These are phyloP conservation scores for Corythornis vintsioides DNA, from an alignment of 2,113 vertebrate species.

Conservation along the genomic window DNA sequence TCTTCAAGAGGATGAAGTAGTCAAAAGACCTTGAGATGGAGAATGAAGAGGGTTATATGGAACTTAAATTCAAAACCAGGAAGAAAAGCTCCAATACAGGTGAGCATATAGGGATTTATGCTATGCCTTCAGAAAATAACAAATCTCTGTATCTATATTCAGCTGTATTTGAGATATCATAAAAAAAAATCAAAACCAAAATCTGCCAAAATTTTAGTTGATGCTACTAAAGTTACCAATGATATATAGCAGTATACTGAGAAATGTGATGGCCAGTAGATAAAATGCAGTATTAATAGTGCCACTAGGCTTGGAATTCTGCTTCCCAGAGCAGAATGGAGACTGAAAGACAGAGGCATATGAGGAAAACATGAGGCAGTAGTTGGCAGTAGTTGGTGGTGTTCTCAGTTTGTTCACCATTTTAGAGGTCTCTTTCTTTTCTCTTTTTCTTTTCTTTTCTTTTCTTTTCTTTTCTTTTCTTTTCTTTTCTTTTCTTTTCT, in stretches of 20 bases:
- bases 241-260: too few relatives aligned
- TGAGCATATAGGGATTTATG: neutral
- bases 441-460: too few relatives aligned
- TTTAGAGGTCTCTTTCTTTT: too few relatives aligned
- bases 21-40: neutral
- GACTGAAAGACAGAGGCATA: neutral
- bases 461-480: too few relatives aligned
- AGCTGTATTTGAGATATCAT: neutral
- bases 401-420: neutral
- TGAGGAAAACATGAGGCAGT: neutral
- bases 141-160: neutral
- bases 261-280: neutral
- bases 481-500: too few relatives aligned
- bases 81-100: neutral
- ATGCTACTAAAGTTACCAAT: neutral
- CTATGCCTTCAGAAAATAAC: neutral
- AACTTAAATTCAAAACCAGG: neutral
- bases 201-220: neutral
- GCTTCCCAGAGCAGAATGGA: neutral
- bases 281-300: neutral
- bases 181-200: neutral
- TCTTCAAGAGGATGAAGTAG: neutral
- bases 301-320: neutral
- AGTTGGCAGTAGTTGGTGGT: neutral
- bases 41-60: neutral